Base-by-base conservation (phyloP, 2,888 invertebrate species). In the Diaphora mendica region DNA sequence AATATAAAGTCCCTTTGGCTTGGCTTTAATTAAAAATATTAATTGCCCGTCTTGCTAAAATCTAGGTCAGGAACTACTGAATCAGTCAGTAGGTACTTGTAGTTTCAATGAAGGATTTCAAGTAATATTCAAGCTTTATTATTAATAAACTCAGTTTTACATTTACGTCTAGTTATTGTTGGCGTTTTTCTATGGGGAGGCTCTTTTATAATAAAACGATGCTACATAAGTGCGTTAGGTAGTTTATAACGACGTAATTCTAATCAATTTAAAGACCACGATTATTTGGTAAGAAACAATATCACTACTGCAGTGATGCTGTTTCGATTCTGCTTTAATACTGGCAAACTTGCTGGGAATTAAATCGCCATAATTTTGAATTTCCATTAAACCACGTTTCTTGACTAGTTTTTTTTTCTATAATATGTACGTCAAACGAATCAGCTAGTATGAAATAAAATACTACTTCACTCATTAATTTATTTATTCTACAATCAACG, bases 401-500 rank as follows among this genome's bases (percentile, higher is more conserved):
- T 26, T 30, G 13, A 30, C 5, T 5, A 62, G 59, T 59, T 59
- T 1, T 30, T 62, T 17, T 26, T 5, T 30, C 5, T 11, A 17
- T 44, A 44, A 17, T 5, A 59, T 11, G 3, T 26, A 26, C 13
- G 3, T 13, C 26, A 15, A 7, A 62, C 15, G 15, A 17, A 30
- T 30, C 30, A 26, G 15, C 15, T 4, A 26, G 17, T 30, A 17
- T 17, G 48, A 62, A 30, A 17, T 62, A 30, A 30, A 62, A 62
- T 62, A 30, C 30, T 48, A 33, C 8, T 59, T 20, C 20, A 35
- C 39, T 74, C 75, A 74, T 82, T 80, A 79, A 78, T 76, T 55
- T 62, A 78, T 78, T 75, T 71, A 78, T 71, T 65, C 65, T 64
- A 72, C 73, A 67, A 75, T 73, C 59, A 39, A 75, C 68, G 75